Percentiles rank a stretch among this genome's conserved stretches.
These are phyloP conservation scores for Gymnarchus niloticus DNA, from an alignment of 2,113 vertebrate species.

Conservation along the genomic window DNA sequence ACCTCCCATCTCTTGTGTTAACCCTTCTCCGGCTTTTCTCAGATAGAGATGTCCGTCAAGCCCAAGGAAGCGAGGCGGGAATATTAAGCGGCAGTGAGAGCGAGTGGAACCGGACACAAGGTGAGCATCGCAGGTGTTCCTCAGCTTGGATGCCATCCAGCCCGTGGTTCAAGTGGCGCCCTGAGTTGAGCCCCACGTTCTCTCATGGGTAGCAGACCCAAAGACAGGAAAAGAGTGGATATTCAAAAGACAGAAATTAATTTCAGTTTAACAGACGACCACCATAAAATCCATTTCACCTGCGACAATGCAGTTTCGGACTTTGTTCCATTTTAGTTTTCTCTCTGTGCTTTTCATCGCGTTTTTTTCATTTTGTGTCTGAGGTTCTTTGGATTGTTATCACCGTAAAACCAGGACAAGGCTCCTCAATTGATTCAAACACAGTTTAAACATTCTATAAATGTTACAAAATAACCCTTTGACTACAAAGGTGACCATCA, in stretches of 20 bases:
- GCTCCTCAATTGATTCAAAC: not conserved
- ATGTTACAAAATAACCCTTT: not conserved
- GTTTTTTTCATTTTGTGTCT: slow-evolving; percentile 17
- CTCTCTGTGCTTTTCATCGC: slow-evolving; percentile 11
- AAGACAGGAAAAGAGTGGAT: not conserved
- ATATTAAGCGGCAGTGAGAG: not conserved
- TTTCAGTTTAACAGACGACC: slow-evolving; percentile 20
- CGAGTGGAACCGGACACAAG: not conserved
- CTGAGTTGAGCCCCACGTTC: not conserved
- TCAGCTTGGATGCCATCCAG: too few species aligned
- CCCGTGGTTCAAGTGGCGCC: too few species aligned
- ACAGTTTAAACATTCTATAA: not conserved
- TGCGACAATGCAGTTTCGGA: slow-evolving; percentile 24
- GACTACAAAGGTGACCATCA: not conserved
- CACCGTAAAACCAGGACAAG: not conserved
- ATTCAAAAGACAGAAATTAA: not conserved
- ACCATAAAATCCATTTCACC: slow-evolving; percentile 19
- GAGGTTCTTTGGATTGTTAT: slow-evolving; percentile 1
- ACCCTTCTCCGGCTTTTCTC: slow-evolving; percentile 19
- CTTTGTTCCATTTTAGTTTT: slow-evolving; percentile 21
- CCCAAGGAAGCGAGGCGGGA: slow-evolving; percentile 5
- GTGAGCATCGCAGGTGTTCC: not conserved
- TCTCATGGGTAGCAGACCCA: slow-evolving; percentile 11
- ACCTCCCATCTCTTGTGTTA: slow-evolving; percentile 21
- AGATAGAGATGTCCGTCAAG: not conserved